These are phyloP conservation scores for Drosophila parvula DNA, from an alignment of 1,140 invertebrate genomes.

Conservation along the genomic window DNA sequence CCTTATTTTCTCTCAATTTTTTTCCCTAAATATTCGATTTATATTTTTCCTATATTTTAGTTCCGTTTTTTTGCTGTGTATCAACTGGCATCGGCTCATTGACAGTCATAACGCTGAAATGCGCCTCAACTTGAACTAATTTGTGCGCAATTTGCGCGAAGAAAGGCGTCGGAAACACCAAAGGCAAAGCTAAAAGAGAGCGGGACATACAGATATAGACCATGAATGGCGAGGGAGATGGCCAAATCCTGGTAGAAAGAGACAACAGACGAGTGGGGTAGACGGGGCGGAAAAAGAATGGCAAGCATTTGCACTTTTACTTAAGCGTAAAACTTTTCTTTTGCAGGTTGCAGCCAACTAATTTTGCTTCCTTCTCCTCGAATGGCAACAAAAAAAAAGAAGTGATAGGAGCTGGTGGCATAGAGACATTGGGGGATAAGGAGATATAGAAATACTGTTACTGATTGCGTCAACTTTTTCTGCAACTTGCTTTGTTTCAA, in stretches of 20 bases:
- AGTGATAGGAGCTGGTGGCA: constrained; percentile 14
- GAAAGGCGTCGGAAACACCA: constrained; percentile 51
- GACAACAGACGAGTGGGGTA: not conserved
- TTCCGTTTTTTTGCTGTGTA: constrained; percentile 7
- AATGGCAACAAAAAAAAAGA: constrained; percentile 13
- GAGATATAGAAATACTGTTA: constrained; percentile 58
- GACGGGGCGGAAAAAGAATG: constrained; percentile 27
- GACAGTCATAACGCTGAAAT: constrained; percentile 80
- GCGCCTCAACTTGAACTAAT: constrained; percentile 78
- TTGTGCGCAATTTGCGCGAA: constrained; percentile 72
- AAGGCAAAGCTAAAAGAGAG: constrained; percentile 27
- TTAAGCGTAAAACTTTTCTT: constrained; percentile 77
- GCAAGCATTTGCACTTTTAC: constrained; percentile 78
- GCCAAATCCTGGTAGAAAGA: constrained; percentile 5
- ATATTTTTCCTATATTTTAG: no score
- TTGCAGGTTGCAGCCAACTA: constrained; percentile 74
- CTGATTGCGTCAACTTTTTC: constrained; percentile 78
- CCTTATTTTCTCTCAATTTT: no score
- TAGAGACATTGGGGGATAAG: constrained; percentile 19
- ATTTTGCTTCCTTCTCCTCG: constrained; percentile 53
- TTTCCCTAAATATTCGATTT: not conserved
- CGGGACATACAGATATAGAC: constrained; percentile 27
- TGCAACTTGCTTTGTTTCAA: constrained; percentile 61
- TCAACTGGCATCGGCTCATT: constrained; percentile 63
- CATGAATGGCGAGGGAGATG: constrained; percentile 37